Evolutionary conservation across 2,797 vertebrate species (phyloP).

Genomic region (Paramormyrops hopkinsi): DNA sequence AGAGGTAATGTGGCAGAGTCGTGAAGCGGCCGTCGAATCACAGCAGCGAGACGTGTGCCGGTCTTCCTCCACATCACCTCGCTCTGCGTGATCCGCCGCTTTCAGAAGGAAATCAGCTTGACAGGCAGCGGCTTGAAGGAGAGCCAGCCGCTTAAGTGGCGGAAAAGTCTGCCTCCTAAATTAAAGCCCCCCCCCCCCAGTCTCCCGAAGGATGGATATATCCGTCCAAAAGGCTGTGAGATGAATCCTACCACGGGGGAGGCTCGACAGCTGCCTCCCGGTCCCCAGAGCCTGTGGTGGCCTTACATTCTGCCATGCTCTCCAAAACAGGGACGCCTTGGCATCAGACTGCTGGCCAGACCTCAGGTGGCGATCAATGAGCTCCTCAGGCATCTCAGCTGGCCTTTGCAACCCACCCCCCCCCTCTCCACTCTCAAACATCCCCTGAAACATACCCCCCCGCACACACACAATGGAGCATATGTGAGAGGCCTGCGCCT

Average conservation of each 20-base stretch:
- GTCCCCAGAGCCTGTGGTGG: not conserved
- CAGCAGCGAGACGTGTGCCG: not conserved
- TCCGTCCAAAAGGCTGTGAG: not conserved
- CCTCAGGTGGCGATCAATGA: conserved; percentile 11
- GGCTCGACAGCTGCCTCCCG: not conserved
- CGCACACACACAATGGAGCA: not conserved
- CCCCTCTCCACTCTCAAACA: not conserved
- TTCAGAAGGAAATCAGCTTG: not conserved
- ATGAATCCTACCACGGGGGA: not conserved
- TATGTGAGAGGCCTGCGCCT: not conserved
- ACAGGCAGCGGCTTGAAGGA: not conserved
- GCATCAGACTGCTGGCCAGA: not conserved
- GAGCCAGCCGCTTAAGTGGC: not conserved
- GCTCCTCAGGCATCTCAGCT: conserved; percentile 2
- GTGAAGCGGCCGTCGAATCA: not conserved
- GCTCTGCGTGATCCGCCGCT: not conserved
- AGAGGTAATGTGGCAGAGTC: not conserved
- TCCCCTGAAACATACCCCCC: not conserved
- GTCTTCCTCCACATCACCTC: not conserved
- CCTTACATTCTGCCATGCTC: not conserved
- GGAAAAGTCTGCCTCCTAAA: not conserved
- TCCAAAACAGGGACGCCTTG: not conserved
- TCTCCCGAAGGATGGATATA: conserved; percentile 1
- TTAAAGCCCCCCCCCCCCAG: not conserved
- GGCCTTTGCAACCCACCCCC: not conserved